A percentile compares a stretch with the other conserved stretches of the same genome.
These are phyloP conservation scores for Drosophila hydei DNA, from an alignment of 1,140 invertebrate species.

Conservation along the genomic window DNA sequence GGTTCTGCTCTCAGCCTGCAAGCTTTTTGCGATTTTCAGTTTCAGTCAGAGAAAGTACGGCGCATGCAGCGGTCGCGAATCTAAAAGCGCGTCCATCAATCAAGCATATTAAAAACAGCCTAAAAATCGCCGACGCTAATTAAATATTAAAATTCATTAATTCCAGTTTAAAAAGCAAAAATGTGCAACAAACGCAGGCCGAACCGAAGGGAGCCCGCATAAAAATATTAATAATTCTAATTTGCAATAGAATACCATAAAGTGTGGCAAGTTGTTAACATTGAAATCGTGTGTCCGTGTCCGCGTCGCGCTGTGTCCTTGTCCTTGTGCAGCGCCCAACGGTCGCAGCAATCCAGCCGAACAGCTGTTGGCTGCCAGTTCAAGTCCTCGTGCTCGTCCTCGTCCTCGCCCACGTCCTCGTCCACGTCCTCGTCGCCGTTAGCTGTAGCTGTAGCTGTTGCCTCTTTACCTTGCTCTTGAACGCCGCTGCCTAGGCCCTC, in stretches of 20 bases:
- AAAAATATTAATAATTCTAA: slow-evolving; percentile 1
- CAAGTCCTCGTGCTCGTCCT: slow-evolving; percentile 26
- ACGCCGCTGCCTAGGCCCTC: slow-evolving; percentile 30
- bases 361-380: slow-evolving; percentile 68
- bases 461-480: slow-evolving; percentile 59
- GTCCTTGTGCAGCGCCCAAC: slow-evolving; percentile 73
- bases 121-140: slow-evolving; percentile 22
- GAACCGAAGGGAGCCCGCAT: background rate
- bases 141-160: slow-evolving; percentile 20
- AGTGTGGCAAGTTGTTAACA: slow-evolving; percentile 5
- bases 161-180: slow-evolving; percentile 8
- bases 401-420: slow-evolving; percentile 25
- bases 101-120: slow-evolving; percentile 35
- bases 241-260: slow-evolving; percentile 2
- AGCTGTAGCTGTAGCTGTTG: too few species aligned
- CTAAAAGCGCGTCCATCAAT: slow-evolving; percentile 42
- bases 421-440: slow-evolving; percentile 24
- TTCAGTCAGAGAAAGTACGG: slow-evolving; percentile 79
- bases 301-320: slow-evolving; percentile 58
- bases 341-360: slow-evolving; percentile 48
- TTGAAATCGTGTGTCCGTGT: slow-evolving; percentile 15
- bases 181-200: slow-evolving; percentile 26
- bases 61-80: slow-evolving; percentile 69
- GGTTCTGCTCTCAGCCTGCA: too few species aligned
- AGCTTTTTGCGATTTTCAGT: slow-evolving; percentile 57